Percentiles rank a stretch among this genome's conserved stretches.
Conservation (phyloP, 2,113 vertebrate species). For the Tautogolabrus adspersus region DNA sequence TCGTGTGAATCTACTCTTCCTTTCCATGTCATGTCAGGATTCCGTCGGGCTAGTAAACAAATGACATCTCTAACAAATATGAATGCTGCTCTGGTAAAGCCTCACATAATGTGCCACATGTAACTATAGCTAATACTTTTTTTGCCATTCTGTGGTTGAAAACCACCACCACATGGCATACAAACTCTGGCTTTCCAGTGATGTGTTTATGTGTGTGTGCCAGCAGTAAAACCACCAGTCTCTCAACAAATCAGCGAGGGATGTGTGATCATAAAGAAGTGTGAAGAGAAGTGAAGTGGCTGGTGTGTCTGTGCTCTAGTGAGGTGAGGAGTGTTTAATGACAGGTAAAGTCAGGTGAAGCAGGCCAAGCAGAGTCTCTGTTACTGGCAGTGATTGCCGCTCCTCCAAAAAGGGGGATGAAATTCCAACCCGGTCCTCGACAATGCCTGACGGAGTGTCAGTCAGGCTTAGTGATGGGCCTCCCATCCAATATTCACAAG, state of each 20-base stretch:
- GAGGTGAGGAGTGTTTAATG: conserved; percentile 61
- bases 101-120: conserved; percentile 9
- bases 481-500: conserved; percentile 87
- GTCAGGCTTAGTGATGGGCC: conserved; percentile 81
- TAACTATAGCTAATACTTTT: conserved; percentile 13
- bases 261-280: conserved; percentile 28
- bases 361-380: conserved; percentile 61
- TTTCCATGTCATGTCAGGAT: conserved; percentile 33
- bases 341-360: conserved; percentile 81
- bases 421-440: conserved; percentile 84
- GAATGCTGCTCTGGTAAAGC: background rate
- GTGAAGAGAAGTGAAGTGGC: conserved; percentile 18
- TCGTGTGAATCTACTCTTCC: conserved; percentile 56
- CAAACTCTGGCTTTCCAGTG: conserved; percentile 14
- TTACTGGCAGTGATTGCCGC: conserved; percentile 81
- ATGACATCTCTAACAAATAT: background rate
- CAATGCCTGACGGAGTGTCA: conserved; percentile 82
- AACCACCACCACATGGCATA: conserved; percentile 14
- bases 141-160: conserved; percentile 23
- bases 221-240: conserved; percentile 20
- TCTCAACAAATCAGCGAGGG: conserved; percentile 16
- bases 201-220: conserved; percentile 12
- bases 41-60: conserved; percentile 43
- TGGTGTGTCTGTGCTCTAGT: conserved; percentile 17
- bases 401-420: conserved; percentile 71